A percentile compares a stretch with the other conserved stretches of the same genome.
Conservation (phyloP, 2,797 vertebrate species). For the Syncerus caffer region DNA sequence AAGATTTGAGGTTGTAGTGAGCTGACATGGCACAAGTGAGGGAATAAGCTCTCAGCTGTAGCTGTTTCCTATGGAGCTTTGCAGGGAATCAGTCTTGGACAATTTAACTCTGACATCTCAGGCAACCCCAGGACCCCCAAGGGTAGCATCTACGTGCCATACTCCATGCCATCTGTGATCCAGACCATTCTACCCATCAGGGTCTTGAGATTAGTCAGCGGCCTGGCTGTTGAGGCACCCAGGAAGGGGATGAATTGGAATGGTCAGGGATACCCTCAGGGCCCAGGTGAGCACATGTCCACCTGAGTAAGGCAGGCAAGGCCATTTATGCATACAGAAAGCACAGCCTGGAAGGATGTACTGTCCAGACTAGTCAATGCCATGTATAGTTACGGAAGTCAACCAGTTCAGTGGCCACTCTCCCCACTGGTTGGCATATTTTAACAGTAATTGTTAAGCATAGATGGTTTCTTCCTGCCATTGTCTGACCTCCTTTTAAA, state of each 20-base stretch:
- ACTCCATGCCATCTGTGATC: not conserved
- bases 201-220: not conserved
- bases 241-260: not conserved
- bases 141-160: not conserved
- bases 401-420: not conserved
- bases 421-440: not conserved
- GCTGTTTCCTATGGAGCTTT: not conserved
- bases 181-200: not conserved
- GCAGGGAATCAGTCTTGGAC: not conserved
- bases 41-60: not conserved
- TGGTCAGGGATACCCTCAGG: not conserved
- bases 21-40: no score
- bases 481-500: not conserved
- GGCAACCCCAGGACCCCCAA: not conserved
- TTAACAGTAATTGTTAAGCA: not conserved
- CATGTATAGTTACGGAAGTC: not conserved
- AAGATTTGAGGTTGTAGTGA: not conserved
- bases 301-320: not conserved
- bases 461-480: not conserved
- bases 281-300: not conserved
- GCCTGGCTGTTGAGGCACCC: not conserved
- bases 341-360: not conserved
- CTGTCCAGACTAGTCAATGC: not conserved
- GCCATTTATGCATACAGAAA: not conserved
- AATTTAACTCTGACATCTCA: not conserved